Evolutionary conservation across 2,113 vertebrate species (phyloP).

Genomic region (Sterrhoptilus dennistouni): DNA sequence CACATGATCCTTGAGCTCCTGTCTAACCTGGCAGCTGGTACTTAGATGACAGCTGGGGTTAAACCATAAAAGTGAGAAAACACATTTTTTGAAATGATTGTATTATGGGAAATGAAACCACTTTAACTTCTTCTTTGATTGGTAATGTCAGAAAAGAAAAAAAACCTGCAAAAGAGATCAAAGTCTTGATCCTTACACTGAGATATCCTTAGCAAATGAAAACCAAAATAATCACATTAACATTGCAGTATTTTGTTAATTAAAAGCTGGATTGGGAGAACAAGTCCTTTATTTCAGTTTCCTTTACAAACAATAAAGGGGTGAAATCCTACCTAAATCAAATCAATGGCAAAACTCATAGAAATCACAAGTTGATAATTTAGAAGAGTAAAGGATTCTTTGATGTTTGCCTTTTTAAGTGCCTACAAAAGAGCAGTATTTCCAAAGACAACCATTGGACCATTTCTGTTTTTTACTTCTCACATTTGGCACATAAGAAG

Average conservation of each 20-base stretch:
- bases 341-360: background rate
- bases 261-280: background rate
- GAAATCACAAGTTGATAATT: background rate
- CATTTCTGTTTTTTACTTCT: background rate
- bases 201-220: background rate
- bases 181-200: background rate
- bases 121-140: background rate
- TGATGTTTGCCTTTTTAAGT: background rate
- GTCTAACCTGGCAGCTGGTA: background rate
- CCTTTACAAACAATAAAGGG: background rate
- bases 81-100: background rate
- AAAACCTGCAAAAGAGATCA: background rate
- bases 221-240: background rate
- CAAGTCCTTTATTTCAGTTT: background rate
- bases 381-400: background rate
- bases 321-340: background rate
- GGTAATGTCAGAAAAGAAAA: background rate
- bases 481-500: background rate
- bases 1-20: background rate
- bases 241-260: background rate
- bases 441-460: background rate
- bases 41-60: background rate
- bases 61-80: background rate
- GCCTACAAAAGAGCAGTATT: background rate
- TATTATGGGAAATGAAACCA: background rate